Conservation (phyloP, 2,113 vertebrate species). For the Abramis brama region DNA sequence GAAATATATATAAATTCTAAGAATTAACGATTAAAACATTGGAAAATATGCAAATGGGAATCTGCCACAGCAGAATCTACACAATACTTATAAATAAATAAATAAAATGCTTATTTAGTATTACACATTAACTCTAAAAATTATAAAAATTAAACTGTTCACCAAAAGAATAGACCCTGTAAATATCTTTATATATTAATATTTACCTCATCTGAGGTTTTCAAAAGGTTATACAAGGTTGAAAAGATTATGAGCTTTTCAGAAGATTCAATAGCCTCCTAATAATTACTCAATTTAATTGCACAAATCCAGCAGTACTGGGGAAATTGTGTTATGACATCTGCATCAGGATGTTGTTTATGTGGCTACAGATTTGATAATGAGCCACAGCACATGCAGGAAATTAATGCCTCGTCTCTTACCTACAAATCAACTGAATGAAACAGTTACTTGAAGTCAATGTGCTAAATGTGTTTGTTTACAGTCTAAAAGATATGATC, state of each 20-base stretch:
- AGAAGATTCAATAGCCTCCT: background rate
- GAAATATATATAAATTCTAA: background rate
- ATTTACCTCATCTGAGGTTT: too few species aligned
- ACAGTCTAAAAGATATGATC: background rate
- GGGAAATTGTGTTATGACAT: background rate
- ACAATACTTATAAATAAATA: background rate
- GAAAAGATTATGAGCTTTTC: too few species aligned
- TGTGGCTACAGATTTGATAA: slow-evolving; percentile 11
- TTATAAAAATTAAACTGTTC: too few species aligned
- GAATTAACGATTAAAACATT: background rate
- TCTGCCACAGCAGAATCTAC: background rate
- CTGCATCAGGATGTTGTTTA: slow-evolving; percentile 13
- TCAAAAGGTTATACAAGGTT: too few species aligned
- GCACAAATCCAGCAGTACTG: background rate
- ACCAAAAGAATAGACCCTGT: background rate
- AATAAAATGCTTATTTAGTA: background rate
- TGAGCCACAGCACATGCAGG: slow-evolving; percentile 15
- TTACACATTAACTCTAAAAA: background rate
- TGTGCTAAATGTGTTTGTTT: slow-evolving; percentile 8
- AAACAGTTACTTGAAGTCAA: background rate
- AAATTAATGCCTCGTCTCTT: background rate
- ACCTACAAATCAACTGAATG: slow-evolving; percentile 7
- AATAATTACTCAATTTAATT: background rate
- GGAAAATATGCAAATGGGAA: background rate
- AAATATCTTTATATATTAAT: background rate